These are phyloP conservation scores for Oxycera nigricornis DNA, from an alignment of 2,888 invertebrate species.

Conservation along the genomic window DNA sequence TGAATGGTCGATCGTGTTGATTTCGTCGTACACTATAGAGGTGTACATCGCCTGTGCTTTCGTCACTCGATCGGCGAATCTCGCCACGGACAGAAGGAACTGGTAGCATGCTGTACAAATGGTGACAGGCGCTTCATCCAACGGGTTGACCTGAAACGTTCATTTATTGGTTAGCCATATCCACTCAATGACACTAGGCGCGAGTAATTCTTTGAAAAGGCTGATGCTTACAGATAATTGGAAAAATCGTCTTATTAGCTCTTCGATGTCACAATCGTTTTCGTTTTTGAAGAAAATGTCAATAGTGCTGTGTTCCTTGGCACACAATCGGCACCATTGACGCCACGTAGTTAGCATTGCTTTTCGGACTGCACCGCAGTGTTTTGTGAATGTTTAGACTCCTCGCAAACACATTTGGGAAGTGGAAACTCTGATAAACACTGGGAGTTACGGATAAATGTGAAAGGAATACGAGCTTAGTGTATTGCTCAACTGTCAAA, in stretches of 20 bases:
- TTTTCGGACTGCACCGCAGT: not conserved
- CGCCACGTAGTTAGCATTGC: constrained; percentile 44
- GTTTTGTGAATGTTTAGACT: not conserved
- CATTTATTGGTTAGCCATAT: not conserved
- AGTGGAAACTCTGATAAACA: not conserved
- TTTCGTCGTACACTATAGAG: constrained; percentile 36
- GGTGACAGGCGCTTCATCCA: constrained; percentile 40
- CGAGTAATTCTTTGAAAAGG: not conserved
- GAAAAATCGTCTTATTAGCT: constrained; percentile 42
- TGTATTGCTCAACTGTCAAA: constrained; percentile 25
- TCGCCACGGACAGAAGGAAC: constrained; percentile 31
- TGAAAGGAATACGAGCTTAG: not conserved
- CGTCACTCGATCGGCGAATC: constrained; percentile 39
- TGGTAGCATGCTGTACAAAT: constrained; percentile 43
- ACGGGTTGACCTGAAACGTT: constrained; percentile 41
- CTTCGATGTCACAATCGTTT: constrained; percentile 37
- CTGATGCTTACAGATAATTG: constrained; percentile 33
- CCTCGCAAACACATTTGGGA: not conserved
- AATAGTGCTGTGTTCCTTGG: constrained; percentile 37
- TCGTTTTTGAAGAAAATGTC: constrained; percentile 44
- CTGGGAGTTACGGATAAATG: constrained; percentile 1
- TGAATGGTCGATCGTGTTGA: constrained; percentile 33
- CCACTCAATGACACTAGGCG: not conserved
- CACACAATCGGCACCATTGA: constrained; percentile 47
- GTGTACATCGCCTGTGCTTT: constrained; percentile 44